phyloP scores from a whole-genome alignment of 2,797 vertebrate genomes.

The Lacerta viridis region DNA sequence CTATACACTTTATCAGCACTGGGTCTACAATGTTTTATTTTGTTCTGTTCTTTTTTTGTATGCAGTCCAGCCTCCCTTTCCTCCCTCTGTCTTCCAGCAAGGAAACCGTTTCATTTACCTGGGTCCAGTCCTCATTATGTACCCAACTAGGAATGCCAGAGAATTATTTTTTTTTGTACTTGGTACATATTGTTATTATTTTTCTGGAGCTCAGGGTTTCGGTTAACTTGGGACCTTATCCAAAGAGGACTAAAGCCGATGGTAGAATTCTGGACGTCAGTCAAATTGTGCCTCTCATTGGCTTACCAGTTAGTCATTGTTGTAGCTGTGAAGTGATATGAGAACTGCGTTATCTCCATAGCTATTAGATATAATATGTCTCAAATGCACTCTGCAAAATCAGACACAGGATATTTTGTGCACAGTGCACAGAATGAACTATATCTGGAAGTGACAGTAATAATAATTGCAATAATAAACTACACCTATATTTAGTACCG shows the following conservation, averaged over 20 bases:
- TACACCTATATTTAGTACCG: conserved; percentile 37
- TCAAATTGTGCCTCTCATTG: conserved; percentile 2
- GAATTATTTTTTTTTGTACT: neutral
- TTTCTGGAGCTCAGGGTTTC: neutral
- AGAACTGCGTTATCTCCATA: neutral
- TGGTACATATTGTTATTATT: neutral
- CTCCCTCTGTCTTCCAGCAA: neutral
- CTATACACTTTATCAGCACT: neutral
- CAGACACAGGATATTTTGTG: neutral
- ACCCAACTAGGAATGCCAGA: neutral
- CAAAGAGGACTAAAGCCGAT: neutral
- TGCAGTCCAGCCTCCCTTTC: too few species aligned
- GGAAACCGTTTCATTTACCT: neutral
- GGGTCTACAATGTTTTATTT: neutral
- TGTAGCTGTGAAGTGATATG: neutral
- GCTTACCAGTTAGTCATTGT: conserved; percentile 8
- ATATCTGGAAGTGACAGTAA: conserved; percentile 20
- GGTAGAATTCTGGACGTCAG: conserved; percentile 5
- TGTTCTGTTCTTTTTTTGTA: neutral
- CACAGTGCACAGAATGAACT: conserved; percentile 11
- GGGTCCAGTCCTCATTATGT: neutral
- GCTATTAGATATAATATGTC: neutral
- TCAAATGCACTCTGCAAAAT: conserved; percentile 6
- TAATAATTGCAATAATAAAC: conserved; percentile 44
- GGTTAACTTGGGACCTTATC: neutral